Evolutionary conservation across 2,888 invertebrate genomes (phyloP).

Genomic region (Chalcis sispes): DNA sequence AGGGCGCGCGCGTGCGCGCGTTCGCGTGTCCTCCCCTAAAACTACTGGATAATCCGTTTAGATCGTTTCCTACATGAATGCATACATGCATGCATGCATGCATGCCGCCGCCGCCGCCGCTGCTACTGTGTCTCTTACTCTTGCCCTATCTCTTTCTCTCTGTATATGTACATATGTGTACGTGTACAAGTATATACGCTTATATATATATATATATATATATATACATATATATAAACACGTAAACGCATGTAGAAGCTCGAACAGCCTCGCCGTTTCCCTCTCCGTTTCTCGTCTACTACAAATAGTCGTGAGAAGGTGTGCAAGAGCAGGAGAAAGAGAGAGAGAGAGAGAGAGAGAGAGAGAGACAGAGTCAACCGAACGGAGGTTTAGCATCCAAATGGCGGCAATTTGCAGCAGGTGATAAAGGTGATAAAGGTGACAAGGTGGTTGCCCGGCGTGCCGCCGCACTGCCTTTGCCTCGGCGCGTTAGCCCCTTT

Average conservation of each 20-base stretch:
- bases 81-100: slow-evolving; percentile 58
- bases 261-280: slow-evolving; percentile 59
- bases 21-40: slow-evolving; percentile 60
- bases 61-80: slow-evolving; percentile 64
- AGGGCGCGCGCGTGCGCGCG: slow-evolving; percentile 56
- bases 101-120: too few species aligned
- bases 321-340: slow-evolving; percentile 65
- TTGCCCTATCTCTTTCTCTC: too few species aligned
- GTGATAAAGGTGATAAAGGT: slow-evolving; percentile 76
- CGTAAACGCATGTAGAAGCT: slow-evolving; percentile 10
- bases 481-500: neutral
- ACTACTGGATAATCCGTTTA: slow-evolving; percentile 70
- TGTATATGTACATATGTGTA: too few species aligned
- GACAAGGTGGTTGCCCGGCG: slow-evolving; percentile 70
- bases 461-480: neutral
- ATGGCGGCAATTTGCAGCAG: slow-evolving; percentile 75
- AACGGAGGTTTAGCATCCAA: slow-evolving; percentile 74
- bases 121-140: too few species aligned
- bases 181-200: too few species aligned
- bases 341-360: slow-evolving; percentile 64
- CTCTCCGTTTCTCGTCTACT: slow-evolving; percentile 62
- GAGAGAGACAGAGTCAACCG: too few species aligned
- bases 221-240: slow-evolving; percentile 43
- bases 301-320: slow-evolving; percentile 72
- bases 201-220: neutral